Evolutionary conservation across 1,140 invertebrate genomes (phyloP).

Genomic region (Caenorhabditis inopinata): DNA sequence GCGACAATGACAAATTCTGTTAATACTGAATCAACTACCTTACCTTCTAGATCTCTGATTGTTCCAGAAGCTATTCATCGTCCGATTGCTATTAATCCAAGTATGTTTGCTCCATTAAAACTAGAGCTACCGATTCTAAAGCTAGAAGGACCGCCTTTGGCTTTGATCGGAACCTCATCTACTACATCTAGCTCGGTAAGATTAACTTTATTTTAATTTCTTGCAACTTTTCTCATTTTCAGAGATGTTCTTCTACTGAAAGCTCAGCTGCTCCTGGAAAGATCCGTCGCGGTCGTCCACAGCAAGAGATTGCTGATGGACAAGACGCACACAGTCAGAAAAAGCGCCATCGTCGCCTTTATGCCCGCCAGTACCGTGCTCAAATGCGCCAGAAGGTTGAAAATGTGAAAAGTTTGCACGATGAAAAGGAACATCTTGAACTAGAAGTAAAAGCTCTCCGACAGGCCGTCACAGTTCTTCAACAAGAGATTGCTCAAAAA

Average conservation of each 20-base stretch:
- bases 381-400: slow-evolving; percentile 39
- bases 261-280: not conserved
- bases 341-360: slow-evolving; percentile 28
- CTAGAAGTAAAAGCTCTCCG: slow-evolving; percentile 5
- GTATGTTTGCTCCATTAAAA: not conserved
- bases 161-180: not conserved
- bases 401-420: slow-evolving; percentile 16
- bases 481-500: slow-evolving; percentile 24
- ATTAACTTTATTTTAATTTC: no score
- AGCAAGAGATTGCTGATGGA: slow-evolving; percentile 36
- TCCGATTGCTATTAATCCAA: slow-evolving; percentile 6
- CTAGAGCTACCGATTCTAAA: not conserved
- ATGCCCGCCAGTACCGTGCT: slow-evolving; percentile 36
- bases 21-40: not conserved
- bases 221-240: not conserved
- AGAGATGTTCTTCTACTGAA: slow-evolving; percentile 12
- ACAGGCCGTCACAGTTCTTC: not conserved
- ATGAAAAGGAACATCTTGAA: slow-evolving; percentile 28
- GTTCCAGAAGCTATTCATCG: not conserved
- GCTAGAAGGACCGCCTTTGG: not conserved
- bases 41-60: not conserved
- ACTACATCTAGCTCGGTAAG: slow-evolving; percentile 19
- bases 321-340: slow-evolving; percentile 36
- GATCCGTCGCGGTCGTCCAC: slow-evolving; percentile 31
- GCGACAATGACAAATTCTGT: not conserved